Conservation (phyloP, 2,888 invertebrate genomes). For the Platycheirus rosarum region DNA sequence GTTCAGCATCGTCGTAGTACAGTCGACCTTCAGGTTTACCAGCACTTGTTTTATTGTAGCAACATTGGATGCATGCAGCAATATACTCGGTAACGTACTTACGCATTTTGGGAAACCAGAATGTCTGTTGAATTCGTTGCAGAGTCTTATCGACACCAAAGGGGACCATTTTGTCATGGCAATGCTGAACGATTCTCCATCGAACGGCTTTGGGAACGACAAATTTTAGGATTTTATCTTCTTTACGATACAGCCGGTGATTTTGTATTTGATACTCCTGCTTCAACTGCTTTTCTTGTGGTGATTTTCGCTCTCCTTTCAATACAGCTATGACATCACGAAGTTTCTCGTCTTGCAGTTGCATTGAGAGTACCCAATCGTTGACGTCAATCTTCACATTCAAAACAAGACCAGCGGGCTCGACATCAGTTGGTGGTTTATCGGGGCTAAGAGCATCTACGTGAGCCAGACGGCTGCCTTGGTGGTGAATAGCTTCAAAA, state of each 20-base stretch:
- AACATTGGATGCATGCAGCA: constrained; percentile 49
- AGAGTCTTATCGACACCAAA: constrained; percentile 71
- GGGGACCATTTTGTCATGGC: constrained; percentile 70
- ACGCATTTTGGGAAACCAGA: constrained; percentile 69
- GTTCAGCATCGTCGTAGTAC: constrained; percentile 36
- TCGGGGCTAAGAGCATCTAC: constrained; percentile 63
- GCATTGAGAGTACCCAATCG: constrained; percentile 72
- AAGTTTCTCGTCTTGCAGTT: constrained; percentile 60
- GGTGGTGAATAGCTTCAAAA: constrained; percentile 66
- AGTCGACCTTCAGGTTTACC: constrained; percentile 15
- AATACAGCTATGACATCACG: constrained; percentile 45
- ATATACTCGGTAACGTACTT: constrained; percentile 27
- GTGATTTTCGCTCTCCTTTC: constrained; percentile 29
- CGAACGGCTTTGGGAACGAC: constrained; percentile 61
- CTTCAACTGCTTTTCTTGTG: constrained; percentile 48
- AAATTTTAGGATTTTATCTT: constrained; percentile 17
- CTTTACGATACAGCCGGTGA: constrained; percentile 44
- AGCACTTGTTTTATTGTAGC: constrained; percentile 11
- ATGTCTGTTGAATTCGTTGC: constrained; percentile 41
- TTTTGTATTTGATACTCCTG: constrained; percentile 53
- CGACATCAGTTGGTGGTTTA: constrained; percentile 16
- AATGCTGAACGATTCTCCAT: constrained; percentile 60
- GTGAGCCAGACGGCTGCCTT: constrained; percentile 62
- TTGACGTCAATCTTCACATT: constrained; percentile 37
- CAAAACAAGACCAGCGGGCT: constrained; percentile 22